phyloP scores from a whole-genome alignment of 2,113 vertebrate species.

The Gopherus evgoodei region DNA sequence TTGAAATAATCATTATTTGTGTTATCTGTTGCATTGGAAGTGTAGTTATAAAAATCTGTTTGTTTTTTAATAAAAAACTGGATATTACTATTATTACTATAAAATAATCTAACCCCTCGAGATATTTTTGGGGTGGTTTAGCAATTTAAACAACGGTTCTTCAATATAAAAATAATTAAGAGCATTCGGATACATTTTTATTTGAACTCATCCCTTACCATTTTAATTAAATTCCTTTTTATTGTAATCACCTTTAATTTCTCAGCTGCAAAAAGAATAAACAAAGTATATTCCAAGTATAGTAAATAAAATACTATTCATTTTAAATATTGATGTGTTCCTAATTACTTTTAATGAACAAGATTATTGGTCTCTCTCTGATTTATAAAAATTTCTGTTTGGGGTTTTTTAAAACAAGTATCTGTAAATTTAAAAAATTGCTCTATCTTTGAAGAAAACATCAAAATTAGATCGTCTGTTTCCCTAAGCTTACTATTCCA shows the following conservation, averaged over 20 bases:
- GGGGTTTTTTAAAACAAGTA: neutral
- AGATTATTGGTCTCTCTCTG: neutral
- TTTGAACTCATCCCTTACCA: neutral
- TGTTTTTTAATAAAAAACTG: neutral
- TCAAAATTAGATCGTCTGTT: neutral
- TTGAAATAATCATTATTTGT: neutral
- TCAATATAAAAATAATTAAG: neutral
- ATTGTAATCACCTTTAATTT: accelerated
- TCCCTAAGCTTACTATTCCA: neutral
- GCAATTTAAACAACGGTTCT: neutral
- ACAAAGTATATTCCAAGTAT: neutral
- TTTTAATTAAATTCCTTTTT: neutral
- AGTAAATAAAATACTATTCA: neutral
- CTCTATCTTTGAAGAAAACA: neutral
- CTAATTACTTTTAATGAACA: neutral
- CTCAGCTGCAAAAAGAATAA: neutral
- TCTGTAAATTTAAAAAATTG: neutral
- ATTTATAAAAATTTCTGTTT: neutral
- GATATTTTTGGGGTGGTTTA: neutral
- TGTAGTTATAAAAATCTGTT: neutral
- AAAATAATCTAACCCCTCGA: neutral
- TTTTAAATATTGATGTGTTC: neutral
- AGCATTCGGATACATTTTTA: accelerated
- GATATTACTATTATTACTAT: neutral
- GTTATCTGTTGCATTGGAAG: neutral